Percentiles rank a stretch among this genome's conserved stretches.
Conservation (phyloP, 2,888 invertebrate species). For the Synanthedon formicaeformis region DNA sequence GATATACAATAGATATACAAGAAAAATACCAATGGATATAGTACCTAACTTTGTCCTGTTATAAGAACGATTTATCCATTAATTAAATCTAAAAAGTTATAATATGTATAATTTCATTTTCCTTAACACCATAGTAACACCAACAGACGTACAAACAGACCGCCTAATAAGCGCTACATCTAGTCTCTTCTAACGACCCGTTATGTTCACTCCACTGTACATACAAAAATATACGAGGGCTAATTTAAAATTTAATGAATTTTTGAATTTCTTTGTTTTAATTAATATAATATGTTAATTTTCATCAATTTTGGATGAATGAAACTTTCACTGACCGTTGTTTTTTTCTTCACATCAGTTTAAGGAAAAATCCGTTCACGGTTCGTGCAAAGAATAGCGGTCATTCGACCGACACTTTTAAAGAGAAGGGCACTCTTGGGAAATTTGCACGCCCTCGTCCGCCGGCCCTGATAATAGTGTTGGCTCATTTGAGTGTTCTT, state of each 20-base stretch:
- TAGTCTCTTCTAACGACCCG: too few species aligned
- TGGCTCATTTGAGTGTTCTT: conserved; percentile 64
- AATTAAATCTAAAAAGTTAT: too few species aligned
- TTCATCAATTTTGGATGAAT: background rate
- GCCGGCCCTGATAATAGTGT: conserved; percentile 53
- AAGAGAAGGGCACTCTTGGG: conserved; percentile 56
- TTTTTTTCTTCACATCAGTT: background rate
- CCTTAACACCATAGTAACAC: too few species aligned
- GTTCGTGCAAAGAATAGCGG: conserved; percentile 37
- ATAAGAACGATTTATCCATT: too few species aligned
- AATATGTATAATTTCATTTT: too few species aligned
- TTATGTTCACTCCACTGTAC: too few species aligned
- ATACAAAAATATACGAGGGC: too few species aligned
- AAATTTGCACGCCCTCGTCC: conserved; percentile 45
- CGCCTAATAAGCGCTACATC: too few species aligned
- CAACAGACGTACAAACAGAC: too few species aligned
- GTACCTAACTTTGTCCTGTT: too few species aligned
- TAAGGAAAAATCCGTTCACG: conserved; percentile 21
- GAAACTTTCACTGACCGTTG: background rate
- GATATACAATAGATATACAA: too few species aligned
- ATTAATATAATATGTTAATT: background rate
- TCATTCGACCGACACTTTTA: conserved; percentile 56
- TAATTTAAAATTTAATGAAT: background rate
- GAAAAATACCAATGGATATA: too few species aligned
- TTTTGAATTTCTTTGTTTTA: background rate